Evolutionary conservation across 1,140 invertebrate species (phyloP).

Genomic region (Drosophila varians): DNA sequence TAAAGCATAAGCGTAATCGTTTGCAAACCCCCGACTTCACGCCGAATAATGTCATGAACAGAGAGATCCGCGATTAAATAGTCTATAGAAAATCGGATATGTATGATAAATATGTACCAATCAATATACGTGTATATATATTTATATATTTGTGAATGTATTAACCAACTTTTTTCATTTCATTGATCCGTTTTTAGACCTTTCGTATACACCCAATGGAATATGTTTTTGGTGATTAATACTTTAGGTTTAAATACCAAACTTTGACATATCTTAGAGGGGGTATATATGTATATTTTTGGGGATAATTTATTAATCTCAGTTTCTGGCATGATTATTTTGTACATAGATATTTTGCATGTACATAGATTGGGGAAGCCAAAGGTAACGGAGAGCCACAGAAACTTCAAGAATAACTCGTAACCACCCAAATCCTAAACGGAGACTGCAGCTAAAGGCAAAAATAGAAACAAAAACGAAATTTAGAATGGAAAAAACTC

Average conservation of each 20-base stretch:
- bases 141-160: slow-evolving; percentile 62
- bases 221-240: neutral
- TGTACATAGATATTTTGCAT: slow-evolving; percentile 52
- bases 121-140: slow-evolving; percentile 62
- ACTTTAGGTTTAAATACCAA: slow-evolving; percentile 5
- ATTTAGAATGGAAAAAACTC: slow-evolving; percentile 9
- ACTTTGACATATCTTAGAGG: slow-evolving; percentile 55
- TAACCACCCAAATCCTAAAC: slow-evolving; percentile 80
- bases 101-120: slow-evolving; percentile 71
- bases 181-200: slow-evolving; percentile 1
- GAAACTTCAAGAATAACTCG: slow-evolving; percentile 76
- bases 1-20: slow-evolving; percentile 22
- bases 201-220: no score
- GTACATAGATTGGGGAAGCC: slow-evolving; percentile 43
- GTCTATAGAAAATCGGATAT: slow-evolving; percentile 50
- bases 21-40: slow-evolving; percentile 7
- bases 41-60: slow-evolving; percentile 12
- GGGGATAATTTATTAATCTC: neutral
- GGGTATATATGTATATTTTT: neutral
- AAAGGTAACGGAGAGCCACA: slow-evolving; percentile 47
- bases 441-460: slow-evolving; percentile 74
- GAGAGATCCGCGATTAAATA: slow-evolving; percentile 18
- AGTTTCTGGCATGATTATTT: neutral
- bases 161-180: slow-evolving; percentile 27
- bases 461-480: slow-evolving; percentile 23